These are phyloP conservation scores for Escarpia spicata DNA, from an alignment of 2,888 invertebrate species.

Conservation along the genomic window DNA sequence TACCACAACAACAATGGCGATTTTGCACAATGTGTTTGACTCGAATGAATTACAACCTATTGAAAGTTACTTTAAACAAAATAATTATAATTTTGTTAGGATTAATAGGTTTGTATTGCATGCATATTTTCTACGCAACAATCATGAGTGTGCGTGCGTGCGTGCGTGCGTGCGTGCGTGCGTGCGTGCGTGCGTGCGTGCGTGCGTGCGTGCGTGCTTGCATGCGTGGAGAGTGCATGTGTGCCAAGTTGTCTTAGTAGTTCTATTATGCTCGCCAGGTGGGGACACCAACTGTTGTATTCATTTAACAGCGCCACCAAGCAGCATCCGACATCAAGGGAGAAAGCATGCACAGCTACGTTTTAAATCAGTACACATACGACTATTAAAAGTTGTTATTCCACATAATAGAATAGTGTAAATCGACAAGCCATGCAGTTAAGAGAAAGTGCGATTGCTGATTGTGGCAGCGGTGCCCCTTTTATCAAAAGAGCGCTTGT, in stretches of 20 bases:
- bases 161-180: not conserved
- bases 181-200: not conserved
- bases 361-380: not conserved
- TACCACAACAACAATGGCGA: not conserved
- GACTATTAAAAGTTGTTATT: not conserved
- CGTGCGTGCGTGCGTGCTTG: not conserved
- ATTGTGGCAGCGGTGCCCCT: not conserved
- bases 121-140: not conserved
- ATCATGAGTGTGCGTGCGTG: not conserved
- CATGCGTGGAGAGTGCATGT: not conserved
- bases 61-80: not conserved
- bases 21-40: not conserved
- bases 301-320: conserved; percentile 43
- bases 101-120: not conserved
- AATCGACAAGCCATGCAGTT: not conserved
- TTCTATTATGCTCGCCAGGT: not conserved
- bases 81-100: not conserved
- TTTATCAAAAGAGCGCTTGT: not conserved
- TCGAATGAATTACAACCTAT: not conserved
- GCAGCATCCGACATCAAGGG: conserved; percentile 42
- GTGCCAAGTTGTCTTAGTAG: not conserved
- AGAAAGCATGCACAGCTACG: not conserved
- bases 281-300: conserved; percentile 18
- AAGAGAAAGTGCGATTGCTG: conserved; percentile 24
- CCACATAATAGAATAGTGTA: not conserved